These are phyloP conservation scores for Panzeria rudis DNA, from an alignment of 2,888 invertebrate species.

Conservation along the genomic window DNA sequence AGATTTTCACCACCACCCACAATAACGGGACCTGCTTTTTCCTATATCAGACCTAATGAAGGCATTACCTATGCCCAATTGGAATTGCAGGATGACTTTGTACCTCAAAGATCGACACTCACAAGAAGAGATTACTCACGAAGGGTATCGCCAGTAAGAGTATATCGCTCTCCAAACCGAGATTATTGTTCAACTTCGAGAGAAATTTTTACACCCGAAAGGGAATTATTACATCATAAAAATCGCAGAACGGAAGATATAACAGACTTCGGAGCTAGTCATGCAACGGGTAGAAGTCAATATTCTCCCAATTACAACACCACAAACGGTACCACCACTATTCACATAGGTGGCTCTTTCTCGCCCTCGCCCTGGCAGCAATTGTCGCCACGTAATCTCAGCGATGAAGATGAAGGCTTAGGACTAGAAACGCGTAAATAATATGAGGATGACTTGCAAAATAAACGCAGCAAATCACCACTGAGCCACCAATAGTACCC, in stretches of 20 bases:
- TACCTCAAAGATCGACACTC: slow-evolving; percentile 50
- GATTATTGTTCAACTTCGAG: slow-evolving; percentile 73
- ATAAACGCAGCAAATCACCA: slow-evolving; percentile 76
- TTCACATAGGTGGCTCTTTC: slow-evolving; percentile 78
- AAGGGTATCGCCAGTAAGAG: slow-evolving; percentile 67
- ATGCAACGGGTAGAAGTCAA: slow-evolving; percentile 64
- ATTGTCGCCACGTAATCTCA: slow-evolving; percentile 83
- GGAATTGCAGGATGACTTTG: slow-evolving; percentile 77
- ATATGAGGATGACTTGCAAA: slow-evolving; percentile 80
- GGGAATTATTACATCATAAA: slow-evolving; percentile 69
- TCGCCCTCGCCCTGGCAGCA: slow-evolving; percentile 83
- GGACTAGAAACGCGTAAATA: slow-evolving; percentile 87
- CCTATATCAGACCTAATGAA: slow-evolving; percentile 88
- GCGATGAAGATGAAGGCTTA: slow-evolving; percentile 92
- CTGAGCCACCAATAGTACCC: slow-evolving; percentile 87
- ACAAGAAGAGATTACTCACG: slow-evolving; percentile 58
- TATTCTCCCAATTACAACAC: slow-evolving; percentile 70
- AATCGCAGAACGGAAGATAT: slow-evolving; percentile 73
- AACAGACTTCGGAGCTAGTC: slow-evolving; percentile 77
- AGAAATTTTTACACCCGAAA: slow-evolving; percentile 75
- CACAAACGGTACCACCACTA: slow-evolving; percentile 75
- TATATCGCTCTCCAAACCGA: slow-evolving; percentile 69
- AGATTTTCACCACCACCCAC: slow-evolving; percentile 88
- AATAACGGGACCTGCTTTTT: slow-evolving; percentile 92
- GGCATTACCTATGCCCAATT: slow-evolving; percentile 92